Percentiles rank a stretch among this genome's conserved stretches.
These are phyloP conservation scores for Actenoides hombroni DNA, from an alignment of 2,113 vertebrate genomes.

Conservation along the genomic window DNA sequence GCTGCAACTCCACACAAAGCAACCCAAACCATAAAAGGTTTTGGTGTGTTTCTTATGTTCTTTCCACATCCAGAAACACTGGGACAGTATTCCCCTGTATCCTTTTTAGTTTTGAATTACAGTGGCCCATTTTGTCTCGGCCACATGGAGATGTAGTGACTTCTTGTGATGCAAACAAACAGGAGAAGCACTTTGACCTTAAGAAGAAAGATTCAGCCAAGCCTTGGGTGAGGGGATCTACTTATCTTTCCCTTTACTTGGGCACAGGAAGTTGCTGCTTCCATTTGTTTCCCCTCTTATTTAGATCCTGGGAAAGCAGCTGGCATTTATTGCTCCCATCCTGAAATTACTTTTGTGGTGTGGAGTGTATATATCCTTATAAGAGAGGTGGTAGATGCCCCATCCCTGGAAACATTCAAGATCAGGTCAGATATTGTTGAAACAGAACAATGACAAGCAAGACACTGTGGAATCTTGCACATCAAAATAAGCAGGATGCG, in stretches of 20 bases:
- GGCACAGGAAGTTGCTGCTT: not conserved
- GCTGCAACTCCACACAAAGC: not conserved
- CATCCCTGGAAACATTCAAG: not conserved
- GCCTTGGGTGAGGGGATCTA: not conserved
- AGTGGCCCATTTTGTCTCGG: not conserved
- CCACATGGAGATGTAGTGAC: not conserved
- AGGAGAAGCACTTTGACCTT: not conserved
- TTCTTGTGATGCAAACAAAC: not conserved
- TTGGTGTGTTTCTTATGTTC: not conserved
- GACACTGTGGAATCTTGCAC: not conserved
- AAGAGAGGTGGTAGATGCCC: not conserved
- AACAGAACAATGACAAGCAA: not conserved
- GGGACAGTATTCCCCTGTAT: no score
- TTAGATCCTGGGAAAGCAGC: not conserved
- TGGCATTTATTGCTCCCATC: not conserved
- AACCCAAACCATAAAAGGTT: fast-evolving
- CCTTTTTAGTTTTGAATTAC: not conserved
- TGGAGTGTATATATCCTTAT: not conserved
- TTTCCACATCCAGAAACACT: not conserved
- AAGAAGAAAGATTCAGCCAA: not conserved
- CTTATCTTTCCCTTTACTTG: not conserved
- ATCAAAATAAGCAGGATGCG: not conserved
- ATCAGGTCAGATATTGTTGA: not conserved
- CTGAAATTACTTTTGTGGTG: not conserved
- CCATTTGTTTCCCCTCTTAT: not conserved